Evolutionary conservation across 2,797 vertebrate genomes (phyloP).

Genomic region (Argentina silus): DNA sequence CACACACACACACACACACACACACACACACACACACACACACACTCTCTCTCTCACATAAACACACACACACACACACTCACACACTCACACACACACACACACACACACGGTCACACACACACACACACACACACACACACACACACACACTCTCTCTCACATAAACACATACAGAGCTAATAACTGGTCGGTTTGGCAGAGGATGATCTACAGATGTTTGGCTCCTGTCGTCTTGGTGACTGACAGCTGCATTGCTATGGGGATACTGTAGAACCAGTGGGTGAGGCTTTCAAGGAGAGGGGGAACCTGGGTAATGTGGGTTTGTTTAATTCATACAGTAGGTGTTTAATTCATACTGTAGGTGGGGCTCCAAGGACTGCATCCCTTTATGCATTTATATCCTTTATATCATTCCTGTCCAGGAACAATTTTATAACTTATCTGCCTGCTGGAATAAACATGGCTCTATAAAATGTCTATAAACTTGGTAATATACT

Average conservation of each 20-base stretch:
- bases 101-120: too few species aligned
- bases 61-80: background rate
- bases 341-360: too few species aligned
- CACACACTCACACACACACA: too few species aligned
- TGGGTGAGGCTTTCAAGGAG: slow-evolving; percentile 14
- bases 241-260: slow-evolving; percentile 42
- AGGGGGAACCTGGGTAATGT: slow-evolving; percentile 34
- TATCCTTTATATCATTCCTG: too few species aligned
- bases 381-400: too few species aligned
- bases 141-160: background rate
- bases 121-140: background rate
- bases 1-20: too few species aligned
- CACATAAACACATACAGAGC: background rate
- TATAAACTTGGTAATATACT: too few species aligned
- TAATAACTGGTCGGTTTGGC: slow-evolving; percentile 11
- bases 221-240: slow-evolving; percentile 40
- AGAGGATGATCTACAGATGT: slow-evolving; percentile 47
- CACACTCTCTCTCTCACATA: background rate
- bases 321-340: slow-evolving; percentile 41
- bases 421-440: too few species aligned
- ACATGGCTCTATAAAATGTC: too few species aligned
- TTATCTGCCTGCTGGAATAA: too few species aligned
- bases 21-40: background rate
- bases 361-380: too few species aligned
- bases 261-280: slow-evolving; percentile 12